Base-by-base conservation (phyloP, 2,113 vertebrate species). In the Gambusia affinis region DNA sequence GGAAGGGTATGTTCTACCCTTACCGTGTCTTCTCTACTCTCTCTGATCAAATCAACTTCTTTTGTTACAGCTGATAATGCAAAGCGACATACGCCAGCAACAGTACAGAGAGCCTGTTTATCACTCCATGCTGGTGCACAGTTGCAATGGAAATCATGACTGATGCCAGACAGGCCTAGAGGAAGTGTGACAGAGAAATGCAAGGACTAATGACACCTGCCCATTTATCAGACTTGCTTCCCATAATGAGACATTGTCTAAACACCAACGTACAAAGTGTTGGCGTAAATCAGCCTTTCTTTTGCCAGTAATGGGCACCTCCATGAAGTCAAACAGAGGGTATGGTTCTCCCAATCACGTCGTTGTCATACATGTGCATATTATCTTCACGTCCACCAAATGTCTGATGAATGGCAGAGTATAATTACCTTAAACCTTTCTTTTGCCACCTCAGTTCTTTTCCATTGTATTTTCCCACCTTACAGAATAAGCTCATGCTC, bases 341-440 rank as follows among this genome's bases (percentile, higher is more conserved):
- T 90, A 85, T 88, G 91, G 87, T 89, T 87, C 86, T 87, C 77
- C 84, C n/a, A 3, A 74, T 85, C 78, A 67, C 88, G 82, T 89
- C 76, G 74, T 68, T 78, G 80, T 54, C 63, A 42, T 78, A 64
- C 83, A 89, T 67, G 10, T 92, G 84, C 88, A 78, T 77, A 92
- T 91, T 91, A 90, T 88, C 88, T 89, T 76, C 63, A 1, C 3
- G 74, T 75, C 85, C 84, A 83, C 78, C 74, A 84, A 82, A 72
- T 85, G 89, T 90, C 85, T 89, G 72, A 83, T 86, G 76, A 80
- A 82, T 72, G 83, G 86, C 72, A 72, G 77, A 83, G 87, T 88
- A 29, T 89, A 87, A 91, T 91, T 92, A 90, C 87, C 85, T 79
- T 88, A 91, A 90, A 87, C 86, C 84, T 82, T 86, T 82, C 75